Conservation (phyloP, 2,888 invertebrate species). For the Chouioia cunea region DNA sequence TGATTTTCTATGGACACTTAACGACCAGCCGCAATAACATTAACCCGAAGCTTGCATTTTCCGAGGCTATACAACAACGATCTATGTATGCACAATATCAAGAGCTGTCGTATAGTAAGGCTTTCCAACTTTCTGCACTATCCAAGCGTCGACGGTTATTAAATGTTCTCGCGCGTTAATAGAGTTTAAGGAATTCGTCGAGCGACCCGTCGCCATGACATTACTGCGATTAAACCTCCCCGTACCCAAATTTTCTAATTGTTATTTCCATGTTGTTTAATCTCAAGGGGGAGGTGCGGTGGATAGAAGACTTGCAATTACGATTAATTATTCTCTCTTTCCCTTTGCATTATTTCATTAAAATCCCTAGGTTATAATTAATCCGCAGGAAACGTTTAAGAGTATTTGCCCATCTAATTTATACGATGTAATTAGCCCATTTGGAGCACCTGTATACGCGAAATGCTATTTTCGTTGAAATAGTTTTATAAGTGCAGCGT, state of each 20-base stretch:
- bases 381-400: constrained; percentile 29
- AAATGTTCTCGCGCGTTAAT: constrained; percentile 3
- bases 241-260: background rate
- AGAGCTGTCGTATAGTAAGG: too few species aligned
- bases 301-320: too few species aligned
- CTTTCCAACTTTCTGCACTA: too few species aligned
- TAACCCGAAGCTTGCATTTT: too few species aligned
- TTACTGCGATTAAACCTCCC: background rate
- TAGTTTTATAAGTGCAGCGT: constrained; percentile 45
- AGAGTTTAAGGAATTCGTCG: constrained; percentile 25
- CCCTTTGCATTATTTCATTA: background rate
- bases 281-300: too few species aligned
- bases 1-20: constrained; percentile 55
- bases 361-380: constrained; percentile 43
- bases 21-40: constrained; percentile 43
- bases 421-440: constrained; percentile 49
- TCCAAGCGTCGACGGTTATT: too few species aligned
- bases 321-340: constrained; percentile 1
- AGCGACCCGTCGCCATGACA: constrained; percentile 11
- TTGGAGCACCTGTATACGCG: constrained; percentile 48
- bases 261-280: too few species aligned
- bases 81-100: too few species aligned
- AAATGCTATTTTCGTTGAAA: constrained; percentile 32
- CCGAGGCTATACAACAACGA: too few species aligned
- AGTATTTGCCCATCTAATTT: constrained; percentile 42